phyloP scores from a whole-genome alignment of 2,888 invertebrate genomes.

The Mongoloraphidia duomilia region DNA sequence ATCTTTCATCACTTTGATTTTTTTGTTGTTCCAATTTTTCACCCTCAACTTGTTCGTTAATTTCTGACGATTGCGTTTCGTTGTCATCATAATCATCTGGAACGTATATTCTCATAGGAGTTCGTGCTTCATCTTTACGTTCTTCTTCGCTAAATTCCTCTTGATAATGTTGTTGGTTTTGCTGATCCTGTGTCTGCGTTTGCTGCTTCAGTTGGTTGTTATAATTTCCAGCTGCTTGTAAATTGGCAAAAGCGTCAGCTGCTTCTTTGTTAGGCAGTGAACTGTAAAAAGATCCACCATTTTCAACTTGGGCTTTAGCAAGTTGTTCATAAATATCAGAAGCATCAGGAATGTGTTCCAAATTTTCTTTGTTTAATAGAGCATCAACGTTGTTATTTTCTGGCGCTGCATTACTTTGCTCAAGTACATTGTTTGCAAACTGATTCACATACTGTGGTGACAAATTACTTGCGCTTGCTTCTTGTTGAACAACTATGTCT shows the following conservation, averaged over 20 bases:
- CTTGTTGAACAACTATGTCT: neutral
- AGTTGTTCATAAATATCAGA: too few relatives aligned
- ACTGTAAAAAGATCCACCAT: conserved; percentile 30
- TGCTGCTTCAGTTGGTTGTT: conserved; percentile 26
- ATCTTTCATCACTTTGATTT: conserved; percentile 15
- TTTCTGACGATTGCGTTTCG: neutral
- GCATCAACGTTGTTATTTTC: neutral
- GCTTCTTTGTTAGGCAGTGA: conserved; percentile 46
- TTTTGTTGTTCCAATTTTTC: conserved; percentile 15
- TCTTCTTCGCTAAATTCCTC: conserved; percentile 28
- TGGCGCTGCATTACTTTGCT: too few relatives aligned
- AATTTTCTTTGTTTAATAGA: conserved; percentile 7
- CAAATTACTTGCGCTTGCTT: too few relatives aligned
- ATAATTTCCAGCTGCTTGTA: conserved; percentile 40
- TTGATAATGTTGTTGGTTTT: conserved; percentile 24
- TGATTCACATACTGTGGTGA: too few relatives aligned
- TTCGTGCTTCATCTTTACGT: conserved; percentile 26
- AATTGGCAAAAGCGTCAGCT: conserved; percentile 42
- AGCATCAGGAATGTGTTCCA: neutral
- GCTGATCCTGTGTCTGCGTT: conserved; percentile 19
- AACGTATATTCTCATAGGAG: conserved; percentile 40
- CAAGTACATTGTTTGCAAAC: too few relatives aligned
- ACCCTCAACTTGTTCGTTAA: conserved; percentile 8
- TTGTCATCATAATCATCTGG: conserved; percentile 23
- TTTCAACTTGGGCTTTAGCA: too few relatives aligned